Conservation (phyloP, 2,113 vertebrate genomes). For the Scatophagus argus region DNA sequence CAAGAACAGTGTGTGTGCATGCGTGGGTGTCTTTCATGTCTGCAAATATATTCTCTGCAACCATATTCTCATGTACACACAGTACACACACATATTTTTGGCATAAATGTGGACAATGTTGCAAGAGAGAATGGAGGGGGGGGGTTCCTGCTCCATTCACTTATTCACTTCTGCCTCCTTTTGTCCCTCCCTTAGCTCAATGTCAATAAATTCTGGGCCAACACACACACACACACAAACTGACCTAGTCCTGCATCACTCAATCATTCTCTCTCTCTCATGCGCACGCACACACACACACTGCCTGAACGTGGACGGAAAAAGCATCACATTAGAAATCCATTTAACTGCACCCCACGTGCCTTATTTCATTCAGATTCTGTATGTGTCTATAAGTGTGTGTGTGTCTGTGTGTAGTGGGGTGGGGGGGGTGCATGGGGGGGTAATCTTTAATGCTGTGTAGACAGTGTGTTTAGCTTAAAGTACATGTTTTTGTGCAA, state of each 20-base stretch:
- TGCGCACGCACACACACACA: constrained; percentile 18
- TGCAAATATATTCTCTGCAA: constrained; percentile 17
- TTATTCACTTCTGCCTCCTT: constrained; percentile 14
- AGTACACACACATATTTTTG: neutral
- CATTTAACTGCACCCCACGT: constrained; percentile 47
- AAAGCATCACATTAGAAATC: constrained; percentile 49
- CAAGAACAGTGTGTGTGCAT: constrained; percentile 8
- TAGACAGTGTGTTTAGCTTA: neutral
- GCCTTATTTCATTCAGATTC: constrained; percentile 49
- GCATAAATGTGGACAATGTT: neutral
- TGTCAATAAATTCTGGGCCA: constrained; percentile 51
- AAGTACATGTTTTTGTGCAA: constrained; percentile 10
- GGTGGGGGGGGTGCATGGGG: neutral
- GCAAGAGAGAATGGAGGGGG: too few relatives aligned
- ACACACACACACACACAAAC: constrained; percentile 10
- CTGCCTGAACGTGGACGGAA: neutral
- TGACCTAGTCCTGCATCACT: constrained; percentile 15
- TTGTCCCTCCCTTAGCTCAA: constrained; percentile 53
- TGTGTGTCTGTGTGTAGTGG: neutral
- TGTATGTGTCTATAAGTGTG: neutral
- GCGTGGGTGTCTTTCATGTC: constrained; percentile 17
- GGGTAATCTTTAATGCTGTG: neutral
- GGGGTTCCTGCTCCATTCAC: constrained; percentile 7
- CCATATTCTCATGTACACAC: neutral
- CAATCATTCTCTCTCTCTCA: constrained; percentile 8